Conservation (phyloP, 1,140 invertebrate genomes). For the Formica selysi region DNA sequence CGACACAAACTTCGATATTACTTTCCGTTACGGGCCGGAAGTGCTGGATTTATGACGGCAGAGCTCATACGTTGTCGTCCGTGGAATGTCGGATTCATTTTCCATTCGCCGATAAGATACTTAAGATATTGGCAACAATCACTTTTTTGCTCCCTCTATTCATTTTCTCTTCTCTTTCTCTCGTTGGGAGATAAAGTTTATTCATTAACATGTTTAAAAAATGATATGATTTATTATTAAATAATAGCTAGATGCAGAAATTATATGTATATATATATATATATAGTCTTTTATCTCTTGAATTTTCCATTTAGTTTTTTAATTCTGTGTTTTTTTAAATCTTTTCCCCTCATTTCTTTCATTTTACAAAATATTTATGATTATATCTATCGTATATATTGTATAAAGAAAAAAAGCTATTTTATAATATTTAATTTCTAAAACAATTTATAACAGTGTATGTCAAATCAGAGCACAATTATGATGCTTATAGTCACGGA, state of each 20-base stretch:
- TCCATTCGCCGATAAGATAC: slow-evolving; percentile 73
- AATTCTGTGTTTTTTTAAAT: too few species aligned
- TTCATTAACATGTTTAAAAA: neutral
- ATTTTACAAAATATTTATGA: neutral
- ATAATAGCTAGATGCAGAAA: neutral
- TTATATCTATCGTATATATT: neutral
- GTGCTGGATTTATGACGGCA: slow-evolving; percentile 79
- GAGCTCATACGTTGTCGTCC: slow-evolving; percentile 70
- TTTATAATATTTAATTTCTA: neutral
- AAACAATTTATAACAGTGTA: slow-evolving; percentile 53
- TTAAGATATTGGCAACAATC: slow-evolving; percentile 47
- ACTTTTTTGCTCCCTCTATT: slow-evolving; percentile 18
- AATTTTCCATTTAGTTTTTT: neutral
- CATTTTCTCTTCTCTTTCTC: neutral
- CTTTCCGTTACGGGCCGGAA: slow-evolving; percentile 79
- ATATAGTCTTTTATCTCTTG: neutral
- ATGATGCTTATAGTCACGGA: slow-evolving; percentile 25
- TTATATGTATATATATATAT: neutral
- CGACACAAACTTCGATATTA: slow-evolving; percentile 78
- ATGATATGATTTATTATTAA: slow-evolving; percentile 19
- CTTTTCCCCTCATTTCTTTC: neutral
- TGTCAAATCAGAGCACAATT: slow-evolving; percentile 43
- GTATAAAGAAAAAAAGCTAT: neutral
- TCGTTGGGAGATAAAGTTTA: neutral
- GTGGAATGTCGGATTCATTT: slow-evolving; percentile 76